These are phyloP conservation scores for Gadopsis bispinosus DNA, from an alignment of 2,797 vertebrate genomes.

Conservation along the genomic window DNA sequence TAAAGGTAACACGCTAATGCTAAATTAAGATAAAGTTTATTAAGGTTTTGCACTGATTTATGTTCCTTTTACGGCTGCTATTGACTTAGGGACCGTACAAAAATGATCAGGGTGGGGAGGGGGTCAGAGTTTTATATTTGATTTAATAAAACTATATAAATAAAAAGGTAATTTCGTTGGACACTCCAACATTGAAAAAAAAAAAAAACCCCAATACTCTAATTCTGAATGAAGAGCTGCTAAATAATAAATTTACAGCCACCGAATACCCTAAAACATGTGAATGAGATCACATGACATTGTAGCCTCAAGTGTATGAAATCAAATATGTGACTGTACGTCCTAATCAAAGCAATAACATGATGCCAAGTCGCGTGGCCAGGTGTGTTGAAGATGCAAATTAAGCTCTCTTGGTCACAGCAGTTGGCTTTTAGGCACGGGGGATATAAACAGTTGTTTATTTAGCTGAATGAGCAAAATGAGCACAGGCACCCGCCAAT, in stretches of 20 bases:
- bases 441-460: too few relatives aligned
- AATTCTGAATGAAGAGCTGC: neutral
- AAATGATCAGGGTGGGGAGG: neutral
- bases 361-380: neutral
- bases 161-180: too few relatives aligned
- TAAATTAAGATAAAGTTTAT: neutral
- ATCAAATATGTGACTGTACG: slow-evolving; percentile 2
- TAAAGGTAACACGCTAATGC: too few relatives aligned
- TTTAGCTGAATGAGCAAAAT: too few relatives aligned
- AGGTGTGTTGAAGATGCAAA: slow-evolving; percentile 1
- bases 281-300: neutral
- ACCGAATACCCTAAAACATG: neutral
- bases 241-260: neutral
- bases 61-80: neutral
- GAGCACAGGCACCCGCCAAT: neutral
- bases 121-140: neutral
- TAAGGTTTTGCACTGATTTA: neutral
- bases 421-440: too few relatives aligned
- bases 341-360: slow-evolving; percentile 29
- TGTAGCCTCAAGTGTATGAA: neutral
- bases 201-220: neutral
- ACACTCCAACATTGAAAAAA: neutral
- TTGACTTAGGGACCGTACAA: neutral
- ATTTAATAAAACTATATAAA: neutral
- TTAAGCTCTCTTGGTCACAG: neutral